Percentiles rank a stretch among this genome's conserved stretches.
Evolutionary conservation across 2,797 vertebrate species (phyloP).

Genomic region (Amblyopsis hoosieri): DNA sequence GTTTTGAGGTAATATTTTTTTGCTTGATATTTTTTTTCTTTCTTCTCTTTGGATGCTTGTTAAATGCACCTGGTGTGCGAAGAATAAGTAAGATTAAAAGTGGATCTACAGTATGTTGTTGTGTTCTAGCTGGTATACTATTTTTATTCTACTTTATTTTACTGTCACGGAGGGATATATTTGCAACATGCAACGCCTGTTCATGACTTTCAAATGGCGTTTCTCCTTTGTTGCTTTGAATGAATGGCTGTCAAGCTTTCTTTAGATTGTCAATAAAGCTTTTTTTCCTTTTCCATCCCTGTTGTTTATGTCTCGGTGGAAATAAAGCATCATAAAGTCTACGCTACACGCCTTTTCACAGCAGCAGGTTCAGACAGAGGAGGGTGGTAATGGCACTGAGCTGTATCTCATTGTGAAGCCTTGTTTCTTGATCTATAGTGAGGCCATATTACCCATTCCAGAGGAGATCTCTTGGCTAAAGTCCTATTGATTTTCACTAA

Average conservation of each 20-base stretch:
- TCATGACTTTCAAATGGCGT: constrained; percentile 32
- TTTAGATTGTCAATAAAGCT: constrained; percentile 56
- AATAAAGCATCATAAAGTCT: constrained; percentile 60
- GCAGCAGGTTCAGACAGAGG: constrained; percentile 9
- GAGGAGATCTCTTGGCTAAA: constrained; percentile 50
- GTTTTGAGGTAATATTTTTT: constrained; percentile 48
- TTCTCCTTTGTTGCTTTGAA: constrained; percentile 52
- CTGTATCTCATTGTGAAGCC: constrained; percentile 12
- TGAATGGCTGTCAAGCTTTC: constrained; percentile 42
- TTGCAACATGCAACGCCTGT: constrained; percentile 43
- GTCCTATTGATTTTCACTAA: constrained; percentile 68
- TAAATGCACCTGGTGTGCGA: constrained; percentile 83
- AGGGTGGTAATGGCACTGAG: constrained; percentile 10
- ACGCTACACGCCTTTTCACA: constrained; percentile 48
- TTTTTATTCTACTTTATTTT: constrained; percentile 43
- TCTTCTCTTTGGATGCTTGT: constrained; percentile 55
- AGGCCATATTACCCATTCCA: constrained; percentile 32
- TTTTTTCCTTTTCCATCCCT: constrained; percentile 43
- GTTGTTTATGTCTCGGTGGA: constrained; percentile 49
- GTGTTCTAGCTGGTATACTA: constrained; percentile 42
- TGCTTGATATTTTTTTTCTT: constrained; percentile 26
- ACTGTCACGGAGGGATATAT: constrained; percentile 34
- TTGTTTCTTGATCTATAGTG: constrained; percentile 40
- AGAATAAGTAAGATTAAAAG: constrained; percentile 54
- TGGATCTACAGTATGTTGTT: constrained; percentile 43